phyloP scores from a whole-genome alignment of 2,888 invertebrate genomes.

The Arctia plantaginis region DNA sequence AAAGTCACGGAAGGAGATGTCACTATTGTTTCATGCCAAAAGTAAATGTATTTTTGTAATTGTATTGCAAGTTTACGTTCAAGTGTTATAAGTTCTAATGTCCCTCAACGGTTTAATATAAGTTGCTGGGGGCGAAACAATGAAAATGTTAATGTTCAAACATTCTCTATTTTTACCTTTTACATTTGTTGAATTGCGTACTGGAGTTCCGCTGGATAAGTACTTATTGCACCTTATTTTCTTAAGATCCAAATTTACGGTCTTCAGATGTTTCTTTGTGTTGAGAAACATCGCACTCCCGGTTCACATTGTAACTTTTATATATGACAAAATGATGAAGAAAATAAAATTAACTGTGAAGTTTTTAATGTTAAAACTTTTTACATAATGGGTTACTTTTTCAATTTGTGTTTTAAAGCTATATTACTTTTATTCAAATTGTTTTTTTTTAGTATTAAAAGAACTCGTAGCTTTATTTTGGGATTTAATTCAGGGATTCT shows the following conservation, averaged over 20 bases:
- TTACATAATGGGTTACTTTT: background rate
- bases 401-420: no score
- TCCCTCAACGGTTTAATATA: constrained; percentile 80
- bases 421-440: no score
- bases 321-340: background rate
- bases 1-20: constrained; percentile 30
- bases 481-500: background rate
- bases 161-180: constrained; percentile 76
- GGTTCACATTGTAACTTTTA: background rate
- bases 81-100: constrained; percentile 84
- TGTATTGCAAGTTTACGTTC: constrained; percentile 77
- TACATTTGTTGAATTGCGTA: constrained; percentile 55
- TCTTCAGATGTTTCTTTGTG: background rate
- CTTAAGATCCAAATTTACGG: constrained; percentile 28
- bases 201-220: constrained; percentile 35
- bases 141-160: constrained; percentile 79
- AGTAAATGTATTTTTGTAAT: constrained; percentile 63
- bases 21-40: constrained; percentile 30
- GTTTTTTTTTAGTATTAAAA: no score
- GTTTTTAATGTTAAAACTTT: background rate
- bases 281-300: background rate
- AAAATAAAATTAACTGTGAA: background rate
- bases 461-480: background rate
- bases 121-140: constrained; percentile 78
- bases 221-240: constrained; percentile 33